phyloP scores from a whole-genome alignment of 2,888 invertebrate species.

The Megalurothrips usitatus region DNA sequence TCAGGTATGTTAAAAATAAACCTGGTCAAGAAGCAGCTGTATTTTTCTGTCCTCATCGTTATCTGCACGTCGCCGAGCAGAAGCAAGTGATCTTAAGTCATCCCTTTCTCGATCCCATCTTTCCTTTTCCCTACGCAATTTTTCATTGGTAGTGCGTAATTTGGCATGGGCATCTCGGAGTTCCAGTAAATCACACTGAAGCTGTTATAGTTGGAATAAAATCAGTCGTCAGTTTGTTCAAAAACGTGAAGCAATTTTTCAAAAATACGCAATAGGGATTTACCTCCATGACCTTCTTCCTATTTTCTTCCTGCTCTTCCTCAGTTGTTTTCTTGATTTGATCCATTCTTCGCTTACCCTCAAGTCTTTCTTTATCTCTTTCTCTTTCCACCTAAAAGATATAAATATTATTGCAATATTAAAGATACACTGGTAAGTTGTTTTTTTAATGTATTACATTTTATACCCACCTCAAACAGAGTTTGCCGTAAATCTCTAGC shows the following conservation, averaged over 20 bases:
- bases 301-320: slow-evolving; percentile 84
- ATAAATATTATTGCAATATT: neutral
- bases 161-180: slow-evolving; percentile 88
- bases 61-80: slow-evolving; percentile 50
- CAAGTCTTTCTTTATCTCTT: slow-evolving; percentile 81
- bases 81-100: slow-evolving; percentile 49
- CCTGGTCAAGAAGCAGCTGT: slow-evolving; percentile 67
- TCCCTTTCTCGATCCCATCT: slow-evolving; percentile 77
- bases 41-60: slow-evolving; percentile 70
- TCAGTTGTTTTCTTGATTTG: slow-evolving; percentile 79
- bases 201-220: slow-evolving; percentile 46
- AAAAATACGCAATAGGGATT: slow-evolving; percentile 32
- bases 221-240: neutral
- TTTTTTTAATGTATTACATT: slow-evolving; percentile 15
- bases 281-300: slow-evolving; percentile 67
- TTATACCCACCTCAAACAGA: slow-evolving; percentile 62
- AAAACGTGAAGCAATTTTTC: neutral
- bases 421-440: too few species aligned
- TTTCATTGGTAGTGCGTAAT: slow-evolving; percentile 83
- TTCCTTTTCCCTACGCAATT: slow-evolving; percentile 81
- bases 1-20: slow-evolving; percentile 32
- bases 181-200: slow-evolving; percentile 84
- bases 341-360: slow-evolving; percentile 78
- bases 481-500: slow-evolving; percentile 84
- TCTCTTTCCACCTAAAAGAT: slow-evolving; percentile 70